Conservation (phyloP, 1,140 invertebrate species). For the Drosophila biarmipes region DNA sequence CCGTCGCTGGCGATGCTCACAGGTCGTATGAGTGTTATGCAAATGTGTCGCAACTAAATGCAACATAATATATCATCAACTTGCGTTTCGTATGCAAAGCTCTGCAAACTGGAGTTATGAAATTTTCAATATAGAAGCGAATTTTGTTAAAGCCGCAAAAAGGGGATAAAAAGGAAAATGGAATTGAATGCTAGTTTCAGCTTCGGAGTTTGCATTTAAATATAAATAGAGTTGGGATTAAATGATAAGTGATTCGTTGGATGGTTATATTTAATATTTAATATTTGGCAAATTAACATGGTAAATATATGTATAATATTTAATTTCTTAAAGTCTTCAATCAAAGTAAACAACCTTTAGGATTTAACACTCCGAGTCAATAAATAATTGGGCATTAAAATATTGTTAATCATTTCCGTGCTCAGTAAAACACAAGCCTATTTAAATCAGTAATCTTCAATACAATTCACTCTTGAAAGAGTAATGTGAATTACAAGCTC, state of each 20-base stretch:
- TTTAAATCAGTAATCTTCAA: not conserved
- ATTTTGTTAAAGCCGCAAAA: constrained; percentile 2
- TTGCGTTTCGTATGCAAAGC: constrained; percentile 35
- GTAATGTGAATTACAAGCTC: not conserved
- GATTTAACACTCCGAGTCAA: not conserved
- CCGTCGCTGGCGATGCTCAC: constrained; percentile 24
- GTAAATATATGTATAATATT: too few relatives aligned
- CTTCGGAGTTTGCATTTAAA: constrained; percentile 19
- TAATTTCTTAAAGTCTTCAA: too few relatives aligned
- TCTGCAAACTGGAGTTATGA: constrained; percentile 42
- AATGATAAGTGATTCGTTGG: too few relatives aligned
- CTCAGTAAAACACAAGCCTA: not conserved
- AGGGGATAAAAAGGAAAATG: constrained; percentile 8
- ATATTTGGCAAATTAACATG: too few relatives aligned
- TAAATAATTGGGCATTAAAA: not conserved
- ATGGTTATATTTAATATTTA: too few relatives aligned
- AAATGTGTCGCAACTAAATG: constrained; percentile 63
- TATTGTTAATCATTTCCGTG: not conserved
- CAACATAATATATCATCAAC: constrained; percentile 59
- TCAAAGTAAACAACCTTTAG: too few relatives aligned
- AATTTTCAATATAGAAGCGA: constrained; percentile 30
- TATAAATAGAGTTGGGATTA: constrained; percentile 15
- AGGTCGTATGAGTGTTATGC: constrained; percentile 70
- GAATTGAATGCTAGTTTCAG: not conserved
- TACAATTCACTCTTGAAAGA: constrained; percentile 2